Evolutionary conservation across 2,797 vertebrate species (phyloP).

Genomic region (Rhyacichthys aspro): DNA sequence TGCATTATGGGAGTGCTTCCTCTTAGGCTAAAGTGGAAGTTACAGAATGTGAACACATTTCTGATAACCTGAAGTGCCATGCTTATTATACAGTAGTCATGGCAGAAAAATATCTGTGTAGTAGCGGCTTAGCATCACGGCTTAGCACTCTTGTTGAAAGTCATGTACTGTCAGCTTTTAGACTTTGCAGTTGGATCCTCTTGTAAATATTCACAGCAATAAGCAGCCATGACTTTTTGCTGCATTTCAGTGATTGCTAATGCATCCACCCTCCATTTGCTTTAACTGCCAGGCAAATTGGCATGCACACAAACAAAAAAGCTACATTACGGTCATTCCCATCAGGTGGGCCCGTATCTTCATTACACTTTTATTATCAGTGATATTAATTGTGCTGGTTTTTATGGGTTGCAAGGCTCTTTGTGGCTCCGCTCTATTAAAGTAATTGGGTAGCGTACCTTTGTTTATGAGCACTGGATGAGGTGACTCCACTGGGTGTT

Average conservation of each 20-base stretch:
- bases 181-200: background rate
- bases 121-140: conserved; percentile 5
- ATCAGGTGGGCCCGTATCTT: conserved; percentile 21
- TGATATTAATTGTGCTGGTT: conserved; percentile 51
- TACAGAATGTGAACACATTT: conserved; percentile 21
- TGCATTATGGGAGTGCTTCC: conserved; percentile 23
- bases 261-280: conserved; percentile 1
- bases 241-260: background rate
- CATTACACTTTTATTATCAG: conserved; percentile 57
- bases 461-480: conserved; percentile 67
- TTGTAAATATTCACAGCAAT: conserved; percentile 2
- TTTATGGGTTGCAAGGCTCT: conserved; percentile 39
- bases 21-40: conserved; percentile 16
- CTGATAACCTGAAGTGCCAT: conserved; percentile 13
- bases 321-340: conserved; percentile 15
- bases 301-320: background rate
- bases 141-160: conserved; percentile 1
- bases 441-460: conserved; percentile 59
- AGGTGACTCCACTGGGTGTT: conserved; percentile 30
- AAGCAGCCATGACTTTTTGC: background rate
- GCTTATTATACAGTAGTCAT: background rate
- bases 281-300: conserved; percentile 1
- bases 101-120: background rate
- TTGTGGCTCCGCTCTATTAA: conserved; percentile 58
- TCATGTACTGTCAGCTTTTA: no score